A percentile compares a stretch with the other conserved stretches of the same genome.
phyloP scores from a whole-genome alignment of 1,140 invertebrate species.

The Vollenhovia emeryi region DNA sequence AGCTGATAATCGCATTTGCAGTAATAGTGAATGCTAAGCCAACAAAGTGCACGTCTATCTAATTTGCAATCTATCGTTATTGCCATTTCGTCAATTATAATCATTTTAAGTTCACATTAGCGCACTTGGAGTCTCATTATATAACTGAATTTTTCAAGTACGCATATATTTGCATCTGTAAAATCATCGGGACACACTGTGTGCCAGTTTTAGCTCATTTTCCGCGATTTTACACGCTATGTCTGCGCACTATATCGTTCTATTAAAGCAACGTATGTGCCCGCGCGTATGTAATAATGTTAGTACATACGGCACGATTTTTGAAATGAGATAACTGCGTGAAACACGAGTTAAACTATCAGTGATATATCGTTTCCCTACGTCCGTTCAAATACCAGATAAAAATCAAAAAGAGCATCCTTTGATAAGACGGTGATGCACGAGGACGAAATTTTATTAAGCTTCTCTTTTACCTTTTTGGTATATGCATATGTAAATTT shows the following conservation, averaged over 20 bases:
- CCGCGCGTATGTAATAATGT: neutral
- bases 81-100: slow-evolving; percentile 7
- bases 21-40: neutral
- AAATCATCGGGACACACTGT: neutral
- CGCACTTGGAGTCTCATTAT: slow-evolving; percentile 2
- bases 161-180: neutral
- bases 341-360: neutral
- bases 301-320: neutral
- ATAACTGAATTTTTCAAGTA: slow-evolving; percentile 16
- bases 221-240: neutral
- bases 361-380: neutral
- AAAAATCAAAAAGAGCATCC: neutral
- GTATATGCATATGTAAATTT: neutral
- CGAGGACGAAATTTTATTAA: neutral
- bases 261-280: neutral
- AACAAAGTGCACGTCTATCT: neutral
- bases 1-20: neutral
- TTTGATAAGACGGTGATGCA: neutral
- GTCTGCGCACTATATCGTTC: neutral
- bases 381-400: neutral
- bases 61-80: slow-evolving; percentile 34
- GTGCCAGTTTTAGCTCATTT: neutral
- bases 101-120: slow-evolving; percentile 15
- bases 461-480: neutral
- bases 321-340: neutral